Percentiles rank a stretch among this genome's conserved stretches.
Conservation (phyloP, 2,113 vertebrate genomes). For the Oxygymnocypris stewartii region DNA sequence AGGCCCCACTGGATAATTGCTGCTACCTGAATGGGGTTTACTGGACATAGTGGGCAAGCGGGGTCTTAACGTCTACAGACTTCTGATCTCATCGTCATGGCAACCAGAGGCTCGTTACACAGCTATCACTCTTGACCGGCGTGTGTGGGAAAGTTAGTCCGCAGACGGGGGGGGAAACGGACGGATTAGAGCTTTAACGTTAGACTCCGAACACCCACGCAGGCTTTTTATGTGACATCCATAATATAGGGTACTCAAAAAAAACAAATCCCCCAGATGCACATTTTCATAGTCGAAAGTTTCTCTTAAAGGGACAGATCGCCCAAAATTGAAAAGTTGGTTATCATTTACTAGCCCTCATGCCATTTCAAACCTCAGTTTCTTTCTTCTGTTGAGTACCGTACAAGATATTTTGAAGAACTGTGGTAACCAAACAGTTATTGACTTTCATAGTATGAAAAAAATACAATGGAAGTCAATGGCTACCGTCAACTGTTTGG, state of each 20-base stretch:
- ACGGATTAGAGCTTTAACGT: not conserved
- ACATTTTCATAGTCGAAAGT: not conserved
- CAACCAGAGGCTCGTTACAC: slow-evolving; percentile 46
- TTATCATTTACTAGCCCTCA: not conserved
- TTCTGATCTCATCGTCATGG: slow-evolving; percentile 48
- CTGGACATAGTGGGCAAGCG: not conserved
- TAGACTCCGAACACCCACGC: slow-evolving; percentile 8
- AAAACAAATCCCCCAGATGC: not conserved
- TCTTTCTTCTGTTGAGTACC: not conserved
- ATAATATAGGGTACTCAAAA: not conserved
- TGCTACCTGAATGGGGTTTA: slow-evolving; percentile 41
- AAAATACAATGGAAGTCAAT: not conserved
- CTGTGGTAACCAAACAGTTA: not conserved
- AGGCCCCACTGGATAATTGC: slow-evolving; percentile 26
- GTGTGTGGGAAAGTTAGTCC: slow-evolving; percentile 26
- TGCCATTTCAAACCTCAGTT: not conserved
- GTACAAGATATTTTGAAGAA: not conserved
- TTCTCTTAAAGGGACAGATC: not conserved
- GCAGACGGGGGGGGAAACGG: not conserved
- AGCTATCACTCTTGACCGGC: slow-evolving; percentile 11
- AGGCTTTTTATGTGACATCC: slow-evolving; percentile 7
- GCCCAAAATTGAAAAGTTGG: not conserved
- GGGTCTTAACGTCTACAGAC: slow-evolving; percentile 42
- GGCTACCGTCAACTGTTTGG: not conserved
- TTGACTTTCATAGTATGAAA: not conserved